These are phyloP conservation scores for Athalia rosae DNA, from an alignment of 2,888 invertebrate species.

Conservation along the genomic window DNA sequence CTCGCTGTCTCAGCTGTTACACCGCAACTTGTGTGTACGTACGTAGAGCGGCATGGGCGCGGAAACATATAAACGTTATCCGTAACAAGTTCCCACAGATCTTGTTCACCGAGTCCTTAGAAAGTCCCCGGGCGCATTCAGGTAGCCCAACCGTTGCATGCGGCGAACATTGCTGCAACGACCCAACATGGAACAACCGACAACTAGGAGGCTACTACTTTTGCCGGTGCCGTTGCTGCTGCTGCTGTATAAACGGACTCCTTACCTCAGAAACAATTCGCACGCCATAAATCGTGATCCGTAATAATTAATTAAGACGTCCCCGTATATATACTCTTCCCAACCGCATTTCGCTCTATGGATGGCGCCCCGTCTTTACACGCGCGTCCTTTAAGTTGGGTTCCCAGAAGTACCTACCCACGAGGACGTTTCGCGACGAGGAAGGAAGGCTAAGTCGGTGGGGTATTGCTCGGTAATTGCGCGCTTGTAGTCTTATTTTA, in stretches of 20 bases:
- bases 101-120: slow-evolving; percentile 50
- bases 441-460: slow-evolving; percentile 37
- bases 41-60: not conserved
- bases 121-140: slow-evolving; percentile 39
- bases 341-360: slow-evolving; percentile 24
- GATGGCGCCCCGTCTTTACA: slow-evolving; percentile 22
- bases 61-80: slow-evolving; percentile 29
- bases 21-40: too few relatives aligned
- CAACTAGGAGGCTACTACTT: slow-evolving; percentile 32
- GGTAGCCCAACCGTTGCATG: slow-evolving; percentile 37
- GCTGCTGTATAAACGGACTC: slow-evolving; percentile 12
- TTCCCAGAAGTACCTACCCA: slow-evolving; percentile 36
- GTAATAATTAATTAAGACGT: slow-evolving; percentile 59
- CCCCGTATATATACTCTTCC: not conserved
- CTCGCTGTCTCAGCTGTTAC: slow-evolving; percentile 15
- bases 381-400: slow-evolving; percentile 1
- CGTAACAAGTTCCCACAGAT: slow-evolving; percentile 46
- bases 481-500: slow-evolving; percentile 54
- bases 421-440: slow-evolving; percentile 37
- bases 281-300: slow-evolving; percentile 54
- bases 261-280: slow-evolving; percentile 47
- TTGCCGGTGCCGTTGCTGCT: not conserved
- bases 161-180: not conserved
- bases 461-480: slow-evolving; percentile 50
- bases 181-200: not conserved